Conservation (phyloP, 1,140 invertebrate genomes). For the Scaptomyza graminum region DNA sequence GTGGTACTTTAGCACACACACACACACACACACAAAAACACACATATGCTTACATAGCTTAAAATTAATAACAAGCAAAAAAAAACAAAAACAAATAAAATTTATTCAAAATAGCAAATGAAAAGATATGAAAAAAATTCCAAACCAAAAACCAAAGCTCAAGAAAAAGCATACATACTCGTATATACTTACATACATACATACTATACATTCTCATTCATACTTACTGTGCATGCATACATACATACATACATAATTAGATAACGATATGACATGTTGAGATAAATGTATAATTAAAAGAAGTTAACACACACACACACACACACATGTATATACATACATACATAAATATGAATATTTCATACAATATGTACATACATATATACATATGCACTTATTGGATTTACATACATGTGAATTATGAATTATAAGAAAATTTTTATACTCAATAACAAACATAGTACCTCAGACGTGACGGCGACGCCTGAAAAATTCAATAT, state of each 20-base stretch:
- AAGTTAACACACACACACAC: constrained; percentile 7
- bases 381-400: constrained; percentile 14
- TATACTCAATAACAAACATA: constrained; percentile 42
- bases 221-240: constrained; percentile 16
- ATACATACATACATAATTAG: constrained; percentile 23
- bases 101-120: not conserved
- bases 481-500: constrained; percentile 31
- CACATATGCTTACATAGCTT: not conserved
- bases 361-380: constrained; percentile 11
- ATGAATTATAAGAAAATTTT: constrained; percentile 27
- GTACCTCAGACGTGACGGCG: constrained; percentile 41
- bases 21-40: too few relatives aligned
- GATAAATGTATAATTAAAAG: constrained; percentile 26
- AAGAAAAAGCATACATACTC: constrained; percentile 9
- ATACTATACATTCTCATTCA: constrained; percentile 12
- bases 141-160: not conserved
- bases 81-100: not conserved
- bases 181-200: constrained; percentile 22
- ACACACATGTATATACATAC: not conserved
- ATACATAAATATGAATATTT: constrained; percentile 1
- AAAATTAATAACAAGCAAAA: not conserved
- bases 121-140: constrained; percentile 3
- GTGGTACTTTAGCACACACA: not conserved
- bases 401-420: constrained; percentile 44
- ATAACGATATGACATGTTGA: constrained; percentile 9